A percentile compares a stretch with the other conserved stretches of the same genome.
Evolutionary conservation across 1,140 invertebrate genomes (phyloP).

Genomic region (Meloidogyne floridensis): DNA sequence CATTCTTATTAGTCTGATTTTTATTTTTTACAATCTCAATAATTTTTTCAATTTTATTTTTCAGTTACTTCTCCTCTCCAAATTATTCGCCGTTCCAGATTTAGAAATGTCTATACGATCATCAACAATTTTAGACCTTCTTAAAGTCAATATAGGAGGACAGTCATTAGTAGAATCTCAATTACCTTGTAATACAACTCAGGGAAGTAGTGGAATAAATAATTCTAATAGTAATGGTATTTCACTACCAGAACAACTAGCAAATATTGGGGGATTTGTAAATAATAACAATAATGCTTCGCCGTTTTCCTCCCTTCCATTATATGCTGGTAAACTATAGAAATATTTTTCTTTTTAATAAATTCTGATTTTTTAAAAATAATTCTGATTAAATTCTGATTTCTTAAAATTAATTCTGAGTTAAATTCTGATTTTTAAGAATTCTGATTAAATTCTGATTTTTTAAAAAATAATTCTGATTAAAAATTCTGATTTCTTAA

Average conservation of each 20-base stretch:
- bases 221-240: neutral
- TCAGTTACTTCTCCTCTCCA: constrained; percentile 47
- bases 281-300: neutral
- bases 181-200: neutral
- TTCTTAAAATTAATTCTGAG: too few relatives aligned
- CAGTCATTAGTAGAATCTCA: neutral
- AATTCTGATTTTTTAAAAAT: neutral
- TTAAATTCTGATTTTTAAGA: too few relatives aligned
- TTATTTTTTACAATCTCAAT: neutral
- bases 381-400: too few relatives aligned
- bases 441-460: too few relatives aligned
- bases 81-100: constrained; percentile 42
- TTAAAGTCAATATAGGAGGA: neutral
- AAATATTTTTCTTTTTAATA: neutral
- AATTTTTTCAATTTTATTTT: neutral
- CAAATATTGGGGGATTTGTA: neutral
- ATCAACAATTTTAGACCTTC: neutral
- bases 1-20: neutral
- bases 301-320: neutral
- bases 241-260: neutral
- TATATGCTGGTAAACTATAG: neutral
- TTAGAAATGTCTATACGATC: constrained; percentile 33
- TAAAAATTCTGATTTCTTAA: too few relatives aligned
- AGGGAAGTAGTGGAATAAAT: neutral
- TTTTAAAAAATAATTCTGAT: too few relatives aligned